Evolutionary conservation across 2,797 vertebrate species (phyloP).

Genomic region (Falco columbarius): DNA sequence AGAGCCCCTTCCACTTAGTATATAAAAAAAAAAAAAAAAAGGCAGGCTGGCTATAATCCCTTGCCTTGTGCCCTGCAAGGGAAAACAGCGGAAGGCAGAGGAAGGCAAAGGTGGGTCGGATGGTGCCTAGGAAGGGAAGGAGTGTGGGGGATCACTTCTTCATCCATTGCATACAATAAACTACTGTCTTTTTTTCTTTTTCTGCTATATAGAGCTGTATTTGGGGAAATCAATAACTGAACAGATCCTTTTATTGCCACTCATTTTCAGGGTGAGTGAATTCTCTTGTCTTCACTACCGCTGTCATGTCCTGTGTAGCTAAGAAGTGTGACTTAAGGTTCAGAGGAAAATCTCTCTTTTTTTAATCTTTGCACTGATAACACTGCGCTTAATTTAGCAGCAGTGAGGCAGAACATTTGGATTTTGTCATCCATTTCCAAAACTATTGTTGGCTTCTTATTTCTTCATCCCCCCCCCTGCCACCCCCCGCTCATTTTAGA

Average conservation of each 20-base stretch:
- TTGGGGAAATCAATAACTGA: not conserved
- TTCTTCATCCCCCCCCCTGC: not conserved
- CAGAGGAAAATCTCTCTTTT: conserved; percentile 37
- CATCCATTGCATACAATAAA: not conserved
- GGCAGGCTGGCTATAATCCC: not conserved
- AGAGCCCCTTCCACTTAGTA: not conserved
- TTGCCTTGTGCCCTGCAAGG: not conserved
- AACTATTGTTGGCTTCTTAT: conserved; percentile 58
- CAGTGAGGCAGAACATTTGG: conserved; percentile 66
- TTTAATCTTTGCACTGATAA: conserved; percentile 62
- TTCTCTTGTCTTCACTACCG: not conserved
- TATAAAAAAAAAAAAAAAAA: not conserved
- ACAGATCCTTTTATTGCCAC: not conserved
- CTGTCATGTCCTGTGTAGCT: not conserved
- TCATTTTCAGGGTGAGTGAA: conserved; percentile 66
- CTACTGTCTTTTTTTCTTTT: not conserved
- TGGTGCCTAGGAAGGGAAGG: not conserved
- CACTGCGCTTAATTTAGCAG: conserved; percentile 56
- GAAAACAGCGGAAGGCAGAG: not conserved
- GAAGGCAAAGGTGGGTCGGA: not conserved
- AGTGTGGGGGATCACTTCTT: not conserved
- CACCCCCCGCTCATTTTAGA: not conserved
- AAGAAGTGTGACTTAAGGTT: conserved; percentile 21
- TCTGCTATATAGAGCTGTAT: not conserved
- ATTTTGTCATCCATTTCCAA: conserved; percentile 69